phyloP scores from a whole-genome alignment of 2,888 invertebrate species.

The Thalpophila matura region DNA sequence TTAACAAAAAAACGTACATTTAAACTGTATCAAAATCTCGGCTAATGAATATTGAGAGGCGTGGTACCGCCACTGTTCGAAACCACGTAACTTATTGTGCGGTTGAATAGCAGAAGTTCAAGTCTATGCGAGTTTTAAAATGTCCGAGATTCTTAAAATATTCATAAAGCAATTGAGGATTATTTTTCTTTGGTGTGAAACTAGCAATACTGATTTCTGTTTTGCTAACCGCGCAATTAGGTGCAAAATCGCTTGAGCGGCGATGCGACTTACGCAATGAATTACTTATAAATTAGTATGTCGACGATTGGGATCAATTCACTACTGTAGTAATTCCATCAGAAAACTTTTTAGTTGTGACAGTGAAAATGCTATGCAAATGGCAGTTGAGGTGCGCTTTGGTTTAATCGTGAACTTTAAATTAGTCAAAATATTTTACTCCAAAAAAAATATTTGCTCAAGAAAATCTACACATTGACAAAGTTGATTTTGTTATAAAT shows the following conservation, averaged over 20 bases:
- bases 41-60: slow-evolving; percentile 73
- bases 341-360: slow-evolving; percentile 1
- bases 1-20: slow-evolving; percentile 77
- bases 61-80: slow-evolving; percentile 54
- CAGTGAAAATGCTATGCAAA: not conserved
- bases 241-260: not conserved
- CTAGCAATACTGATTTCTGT: not conserved
- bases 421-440: too few relatives aligned
- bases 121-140: not conserved
- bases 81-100: slow-evolving; percentile 23
- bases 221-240: not conserved
- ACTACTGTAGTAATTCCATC: slow-evolving; percentile 1
- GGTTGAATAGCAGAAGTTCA: slow-evolving; percentile 12
- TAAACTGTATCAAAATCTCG: slow-evolving; percentile 77
- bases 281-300: too few relatives aligned
- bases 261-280: too few relatives aligned
- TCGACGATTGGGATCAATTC: slow-evolving; percentile 22
- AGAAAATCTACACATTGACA: too few relatives aligned
- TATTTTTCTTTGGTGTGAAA: not conserved
- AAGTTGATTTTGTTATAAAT: too few relatives aligned
- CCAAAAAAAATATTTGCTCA: too few relatives aligned
- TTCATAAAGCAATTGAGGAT: too few relatives aligned
- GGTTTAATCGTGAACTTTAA: too few relatives aligned
- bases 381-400: not conserved
- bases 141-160: too few relatives aligned